Evolutionary conservation across 2,888 invertebrate species (phyloP), one percentile per base, ranked within the genome.

Genomic region (Pseudoips prasinana): DNA sequence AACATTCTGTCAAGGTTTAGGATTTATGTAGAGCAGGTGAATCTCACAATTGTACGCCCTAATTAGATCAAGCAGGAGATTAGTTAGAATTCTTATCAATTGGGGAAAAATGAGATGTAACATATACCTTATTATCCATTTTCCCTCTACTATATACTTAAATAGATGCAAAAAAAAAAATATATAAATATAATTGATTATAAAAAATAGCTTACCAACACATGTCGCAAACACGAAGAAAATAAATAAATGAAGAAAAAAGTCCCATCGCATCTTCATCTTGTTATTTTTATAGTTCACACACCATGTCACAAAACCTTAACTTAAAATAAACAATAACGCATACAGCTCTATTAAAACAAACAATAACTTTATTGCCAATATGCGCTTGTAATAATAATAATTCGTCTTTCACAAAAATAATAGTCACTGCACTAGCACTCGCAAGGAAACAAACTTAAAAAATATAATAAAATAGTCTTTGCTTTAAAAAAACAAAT

Each of bases 161-260:
- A n/a, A n/a, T n/a, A n/a, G n/a, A n/a, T n/a, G n/a, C n/a, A n/a
- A n/a, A n/a, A n/a, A n/a, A n/a, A n/a, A n/a, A n/a, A n/a, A n/a
- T n/a, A n/a, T n/a, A n/a, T n/a, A n/a, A n/a, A n/a, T n/a, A n/a
- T n/a, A n/a, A n/a, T n/a, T n/a, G n/a, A n/a, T n/a, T n/a, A n/a
- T n/a, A n/a, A n/a, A n/a, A n/a, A n/a, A n/a, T n/a, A n/a, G 5
- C 86, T 85, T 59, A 86, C 86, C 81, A 46, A 77, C 70, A 57
- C 61, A 58, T 9, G 61, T 64, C 26, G 58, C 44, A 22, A 62
- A 55, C 25, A 72, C 44, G 50, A 75, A 58, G 39, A 81, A 57
- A 47, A 80, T 49, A 47, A 81, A 65, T 53, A 75, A 65, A 47
- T 67, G 71, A 58, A 72, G 56, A 57, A 78, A 47, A 66, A 58